Evolutionary conservation across 2,888 invertebrate genomes (phyloP), one percentile per base, ranked within the genome.

Genomic region (Aspidiotus rigidus): DNA sequence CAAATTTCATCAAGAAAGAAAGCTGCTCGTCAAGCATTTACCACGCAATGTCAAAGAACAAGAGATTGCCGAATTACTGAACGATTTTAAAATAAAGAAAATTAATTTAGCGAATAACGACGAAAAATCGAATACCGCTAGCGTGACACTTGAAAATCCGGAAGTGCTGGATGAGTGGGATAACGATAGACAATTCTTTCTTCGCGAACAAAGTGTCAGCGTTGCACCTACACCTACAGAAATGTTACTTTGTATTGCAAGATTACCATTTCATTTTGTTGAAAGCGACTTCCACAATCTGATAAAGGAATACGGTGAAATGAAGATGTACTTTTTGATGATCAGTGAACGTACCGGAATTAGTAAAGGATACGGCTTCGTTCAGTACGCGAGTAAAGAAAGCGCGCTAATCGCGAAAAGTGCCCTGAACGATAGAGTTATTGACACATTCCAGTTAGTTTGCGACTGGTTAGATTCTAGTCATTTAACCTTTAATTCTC

Each of bases 361-460:
- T 53, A 80, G 79, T 75, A 81, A 82, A 74, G 81, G 81, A 13
- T 83, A 82, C 75, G 83, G 82, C 3, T 80, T 83, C 75, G 81
- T 82, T 40, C 81, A 81, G 73, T 83, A 79, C 75, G 75, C 77
- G 49, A 79, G 77, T 64, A 79, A 79, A 72, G 81, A 81, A 72
- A 77, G 78, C 64, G 79, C 80, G 5, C 75, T 79, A 17, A 77
- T 79, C 70, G 81, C 81, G n/a, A 78, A 79, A 72, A 77, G 77
- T 69, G 70, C 72, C 49, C 71, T 81, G 64, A 81, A 82, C 71
- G 79, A 79, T 66, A 76, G 77, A 66, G 74, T 76, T 56, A 74
- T 80, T 16, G 76, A 77, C 7, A 77, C 77, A 44, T 75, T 75
- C 70, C 75, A 75, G 28, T 75, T 81, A 11, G 79, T 80, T 62